Conservation (phyloP, 2,888 invertebrate species). For the Cheilosia scutellata region DNA sequence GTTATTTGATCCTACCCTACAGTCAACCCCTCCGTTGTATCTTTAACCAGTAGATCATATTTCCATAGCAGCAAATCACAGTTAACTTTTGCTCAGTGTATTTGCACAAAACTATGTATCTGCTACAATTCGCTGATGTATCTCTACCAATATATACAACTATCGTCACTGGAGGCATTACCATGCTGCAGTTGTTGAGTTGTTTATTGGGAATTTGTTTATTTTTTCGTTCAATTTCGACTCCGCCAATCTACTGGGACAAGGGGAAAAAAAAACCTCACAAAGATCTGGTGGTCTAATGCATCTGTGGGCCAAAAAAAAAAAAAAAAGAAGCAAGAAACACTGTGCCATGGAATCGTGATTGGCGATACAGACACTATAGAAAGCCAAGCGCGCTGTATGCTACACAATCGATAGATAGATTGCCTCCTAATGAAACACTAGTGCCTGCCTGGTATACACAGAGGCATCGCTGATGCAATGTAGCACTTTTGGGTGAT, state of each 20-base stretch:
- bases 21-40: neutral
- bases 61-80: too few relatives aligned
- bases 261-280: slow-evolving; percentile 18
- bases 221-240: slow-evolving; percentile 15
- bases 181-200: slow-evolving; percentile 68
- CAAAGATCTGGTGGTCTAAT: slow-evolving; percentile 66
- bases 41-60: neutral
- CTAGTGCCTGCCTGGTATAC: slow-evolving; percentile 24
- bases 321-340: slow-evolving; percentile 24
- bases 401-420: slow-evolving; percentile 72
- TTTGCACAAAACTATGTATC: slow-evolving; percentile 43
- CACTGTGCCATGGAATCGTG: slow-evolving; percentile 69
- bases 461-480: slow-evolving; percentile 55
- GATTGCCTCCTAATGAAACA: slow-evolving; percentile 72
- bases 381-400: slow-evolving; percentile 39
- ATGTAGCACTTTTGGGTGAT: slow-evolving; percentile 73
- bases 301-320: slow-evolving; percentile 50
- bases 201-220: slow-evolving; percentile 60
- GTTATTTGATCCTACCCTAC: too few relatives aligned
- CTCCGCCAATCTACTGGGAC: slow-evolving; percentile 41
- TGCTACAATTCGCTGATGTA: slow-evolving; percentile 59
- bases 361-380: slow-evolving; percentile 73
- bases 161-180: slow-evolving; percentile 57
- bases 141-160: slow-evolving; percentile 29
- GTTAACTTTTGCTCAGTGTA: slow-evolving; percentile 48